These are phyloP conservation scores for Coremacera marginata DNA, from an alignment of 2,888 invertebrate species.

Conservation along the genomic window DNA sequence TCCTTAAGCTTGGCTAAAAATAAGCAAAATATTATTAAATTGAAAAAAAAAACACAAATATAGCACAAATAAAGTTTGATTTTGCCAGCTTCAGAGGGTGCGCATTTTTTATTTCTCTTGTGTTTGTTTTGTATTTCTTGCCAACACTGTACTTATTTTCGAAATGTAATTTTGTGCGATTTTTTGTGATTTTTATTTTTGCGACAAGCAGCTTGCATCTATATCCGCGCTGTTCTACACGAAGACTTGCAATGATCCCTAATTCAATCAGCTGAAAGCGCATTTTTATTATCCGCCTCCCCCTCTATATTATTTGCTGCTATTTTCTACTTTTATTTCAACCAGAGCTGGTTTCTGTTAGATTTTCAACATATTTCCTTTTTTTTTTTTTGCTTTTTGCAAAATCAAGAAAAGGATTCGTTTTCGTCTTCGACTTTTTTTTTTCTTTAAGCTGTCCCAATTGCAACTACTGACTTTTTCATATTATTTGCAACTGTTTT, in stretches of 20 bases:
- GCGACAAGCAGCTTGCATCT: no score
- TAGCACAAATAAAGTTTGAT: background rate
- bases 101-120: background rate
- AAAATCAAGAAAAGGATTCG: slow-evolving; percentile 31
- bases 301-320: background rate
- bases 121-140: background rate
- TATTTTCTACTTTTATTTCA: slow-evolving; percentile 25
- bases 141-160: slow-evolving; percentile 3
- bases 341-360: background rate
- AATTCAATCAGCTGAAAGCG: slow-evolving; percentile 55
- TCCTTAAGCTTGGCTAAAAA: background rate
- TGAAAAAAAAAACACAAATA: background rate
- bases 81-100: background rate
- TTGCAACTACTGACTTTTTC: background rate
- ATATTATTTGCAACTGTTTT: slow-evolving; percentile 19
- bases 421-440: background rate
- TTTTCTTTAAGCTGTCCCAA: background rate
- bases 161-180: slow-evolving; percentile 24
- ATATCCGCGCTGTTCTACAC: no score
- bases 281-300: slow-evolving; percentile 46
- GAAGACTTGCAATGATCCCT: slow-evolving; percentile 26
- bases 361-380: slow-evolving; percentile 3
- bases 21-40: background rate
- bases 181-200: background rate
- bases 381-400: background rate